phyloP scores from a whole-genome alignment of 2,797 vertebrate species.

The Malacoctenus gilli region DNA sequence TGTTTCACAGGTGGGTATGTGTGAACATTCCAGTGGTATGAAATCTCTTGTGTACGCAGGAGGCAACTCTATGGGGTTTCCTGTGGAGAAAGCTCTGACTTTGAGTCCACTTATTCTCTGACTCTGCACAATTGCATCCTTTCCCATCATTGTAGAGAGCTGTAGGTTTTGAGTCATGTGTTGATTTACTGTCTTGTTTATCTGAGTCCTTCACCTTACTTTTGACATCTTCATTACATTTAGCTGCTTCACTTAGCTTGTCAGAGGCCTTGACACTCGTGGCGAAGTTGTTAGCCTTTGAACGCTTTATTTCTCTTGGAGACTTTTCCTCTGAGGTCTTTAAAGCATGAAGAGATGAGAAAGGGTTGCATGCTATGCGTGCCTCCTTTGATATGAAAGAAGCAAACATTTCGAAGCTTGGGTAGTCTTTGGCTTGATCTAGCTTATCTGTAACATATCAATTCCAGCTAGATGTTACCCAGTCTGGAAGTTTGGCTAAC shows the following conservation, averaged over 20 bases:
- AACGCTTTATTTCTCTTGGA: background rate
- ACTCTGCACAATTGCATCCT: background rate
- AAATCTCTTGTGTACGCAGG: background rate
- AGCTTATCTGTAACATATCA: constrained; percentile 3
- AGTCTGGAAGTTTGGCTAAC: constrained; percentile 2
- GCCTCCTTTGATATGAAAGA: constrained; percentile 9
- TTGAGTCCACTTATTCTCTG: background rate
- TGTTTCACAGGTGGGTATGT: background rate
- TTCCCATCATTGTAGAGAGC: background rate
- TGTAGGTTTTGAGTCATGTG: background rate
- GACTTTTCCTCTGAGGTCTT: background rate
- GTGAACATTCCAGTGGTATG: background rate
- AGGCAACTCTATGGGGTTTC: background rate
- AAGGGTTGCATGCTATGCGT: constrained; percentile 12
- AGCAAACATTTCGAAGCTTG: constrained; percentile 12
- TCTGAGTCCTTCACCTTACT: background rate
- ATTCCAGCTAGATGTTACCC: constrained; percentile 21
- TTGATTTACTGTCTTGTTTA: background rate
- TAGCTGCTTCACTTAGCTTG: background rate
- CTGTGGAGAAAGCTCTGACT: background rate
- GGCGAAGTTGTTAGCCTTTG: constrained; percentile 4
- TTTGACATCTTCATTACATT: background rate
- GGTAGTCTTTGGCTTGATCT: background rate
- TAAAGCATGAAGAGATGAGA: constrained; percentile 7
- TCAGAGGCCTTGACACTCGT: constrained; percentile 2